These are phyloP conservation scores for Aplysina aerophoba DNA, from an alignment of 37 sponge, comb jelly and placozoan species.

Conservation along the genomic window DNA sequence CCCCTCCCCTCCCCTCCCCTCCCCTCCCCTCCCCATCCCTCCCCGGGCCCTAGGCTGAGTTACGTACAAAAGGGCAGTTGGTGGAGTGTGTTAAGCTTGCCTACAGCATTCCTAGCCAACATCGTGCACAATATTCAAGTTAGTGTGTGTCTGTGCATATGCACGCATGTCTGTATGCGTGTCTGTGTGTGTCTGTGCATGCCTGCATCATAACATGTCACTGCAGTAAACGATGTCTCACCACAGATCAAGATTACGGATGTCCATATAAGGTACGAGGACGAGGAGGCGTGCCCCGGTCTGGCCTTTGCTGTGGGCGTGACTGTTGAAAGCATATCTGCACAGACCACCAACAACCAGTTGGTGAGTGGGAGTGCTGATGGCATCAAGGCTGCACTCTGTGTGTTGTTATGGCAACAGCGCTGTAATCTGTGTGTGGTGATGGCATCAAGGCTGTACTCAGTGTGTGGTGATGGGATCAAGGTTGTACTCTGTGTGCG, in stretches of 20 bases:
- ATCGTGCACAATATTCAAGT: conserved; percentile 86
- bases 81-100: conserved; percentile 74
- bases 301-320: conserved; percentile 81
- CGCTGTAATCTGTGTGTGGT: background rate
- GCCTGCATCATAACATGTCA: no score
- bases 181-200: no score
- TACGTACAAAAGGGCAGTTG: conserved; percentile 28
- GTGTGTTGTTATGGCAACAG: no score
- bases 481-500: no score
- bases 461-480: no score
- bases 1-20: no score
- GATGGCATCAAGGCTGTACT: no score
- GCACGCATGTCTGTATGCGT: no score
- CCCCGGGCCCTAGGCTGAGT: conserved; percentile 17
- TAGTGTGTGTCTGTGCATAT: background rate
- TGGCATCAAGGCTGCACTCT: no score
- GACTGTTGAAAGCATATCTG: conserved; percentile 69
- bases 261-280: conserved; percentile 93
- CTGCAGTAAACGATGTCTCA: no score
- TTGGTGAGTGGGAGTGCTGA: conserved; percentile 80
- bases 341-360: conserved; percentile 82
- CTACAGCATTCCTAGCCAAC: conserved; percentile 73
- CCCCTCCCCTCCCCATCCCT: no score
- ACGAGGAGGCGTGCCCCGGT: conserved; percentile 54
- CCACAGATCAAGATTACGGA: conserved; percentile 80